Base-by-base conservation (phyloP, 2,888 invertebrate species). In the Drosophila gaucha region DNA sequence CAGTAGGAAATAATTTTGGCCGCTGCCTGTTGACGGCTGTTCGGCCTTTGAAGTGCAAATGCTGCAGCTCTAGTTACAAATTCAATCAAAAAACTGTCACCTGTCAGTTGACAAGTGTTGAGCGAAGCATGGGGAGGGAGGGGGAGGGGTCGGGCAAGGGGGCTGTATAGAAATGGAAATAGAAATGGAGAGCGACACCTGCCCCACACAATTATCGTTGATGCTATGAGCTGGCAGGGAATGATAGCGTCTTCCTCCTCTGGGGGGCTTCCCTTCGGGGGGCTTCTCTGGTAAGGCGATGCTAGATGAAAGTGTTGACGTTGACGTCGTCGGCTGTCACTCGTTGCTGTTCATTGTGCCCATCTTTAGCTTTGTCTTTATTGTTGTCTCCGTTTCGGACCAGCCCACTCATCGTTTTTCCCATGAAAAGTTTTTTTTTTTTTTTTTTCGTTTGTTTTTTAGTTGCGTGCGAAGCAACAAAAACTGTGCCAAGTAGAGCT, bases 51-150 rank as follows among this genome's bases (percentile, higher is more conserved):
- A 89, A 75, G 86, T 87, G 56, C 59, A 74, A 80, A 78, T 85
- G 86, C 73, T 74, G 73, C 74, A 70, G 77, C 86, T 90, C 77
- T 59, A 73, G 80, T 90, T 90, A 80, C 89, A 89, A 83, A 87
- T 86, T 82, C 85, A 90, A 90, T 90, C 84, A 78, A 74, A 69
- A 80, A 79, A 55, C 78, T 89, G 89, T 89, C 89, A 88, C 68
- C 71, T 44, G 63, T 49, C 63, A 80, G 56, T 50, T 56, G 78
- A 33, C 31, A 65, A 57, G 31, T n/a, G 44, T 12, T 28, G 18
- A 30, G 30, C 8, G 24, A 33, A 9, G n/a, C n/a, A n/a, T n/a
- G n/a, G n/a, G 12, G 26, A 22, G 8, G 28, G 33, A 41, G 16
- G 12, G 1, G 14, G 16, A 10, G 0, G 6, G 14, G 24, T 6